phyloP scores from a whole-genome alignment of 2,113 vertebrate genomes.

The Bufo bufo region DNA sequence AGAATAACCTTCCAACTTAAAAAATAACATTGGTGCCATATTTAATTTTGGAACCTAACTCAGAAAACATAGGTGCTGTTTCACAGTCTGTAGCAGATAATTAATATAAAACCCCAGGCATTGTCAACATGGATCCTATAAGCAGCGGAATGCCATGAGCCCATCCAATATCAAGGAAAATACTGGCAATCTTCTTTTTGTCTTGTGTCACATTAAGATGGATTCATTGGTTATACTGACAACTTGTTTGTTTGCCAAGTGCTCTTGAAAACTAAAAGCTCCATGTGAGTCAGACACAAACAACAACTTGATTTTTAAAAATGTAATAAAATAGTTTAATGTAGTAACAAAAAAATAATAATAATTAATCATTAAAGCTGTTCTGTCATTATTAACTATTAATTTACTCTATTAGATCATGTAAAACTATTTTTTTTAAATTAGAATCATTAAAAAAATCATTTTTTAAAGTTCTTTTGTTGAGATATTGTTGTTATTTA shows the following conservation, averaged over 20 bases:
- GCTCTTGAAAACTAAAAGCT: not conserved
- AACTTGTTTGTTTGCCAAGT: not conserved
- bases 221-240: not conserved
- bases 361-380: not conserved
- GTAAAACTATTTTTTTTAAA: not conserved
- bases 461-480: not conserved
- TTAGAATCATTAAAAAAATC: not conserved
- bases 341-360: not conserved
- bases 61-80: not conserved
- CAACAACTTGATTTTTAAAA: not conserved
- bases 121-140: not conserved
- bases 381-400: not conserved
- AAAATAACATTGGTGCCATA: not conserved
- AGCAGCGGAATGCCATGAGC: not conserved
- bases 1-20: slow-evolving; percentile 18
- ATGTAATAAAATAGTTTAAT: not conserved
- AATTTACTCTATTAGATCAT: not conserved
- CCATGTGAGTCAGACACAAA: not conserved
- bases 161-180: not conserved
- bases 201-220: slow-evolving; percentile 2
- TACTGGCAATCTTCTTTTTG: not conserved
- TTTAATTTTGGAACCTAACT: slow-evolving; percentile 5
- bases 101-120: not conserved
- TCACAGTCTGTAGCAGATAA: not conserved
- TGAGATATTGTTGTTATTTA: not conserved